phyloP scores from a whole-genome alignment of 2,113 vertebrate species.

The Gobiocypris rarus region DNA sequence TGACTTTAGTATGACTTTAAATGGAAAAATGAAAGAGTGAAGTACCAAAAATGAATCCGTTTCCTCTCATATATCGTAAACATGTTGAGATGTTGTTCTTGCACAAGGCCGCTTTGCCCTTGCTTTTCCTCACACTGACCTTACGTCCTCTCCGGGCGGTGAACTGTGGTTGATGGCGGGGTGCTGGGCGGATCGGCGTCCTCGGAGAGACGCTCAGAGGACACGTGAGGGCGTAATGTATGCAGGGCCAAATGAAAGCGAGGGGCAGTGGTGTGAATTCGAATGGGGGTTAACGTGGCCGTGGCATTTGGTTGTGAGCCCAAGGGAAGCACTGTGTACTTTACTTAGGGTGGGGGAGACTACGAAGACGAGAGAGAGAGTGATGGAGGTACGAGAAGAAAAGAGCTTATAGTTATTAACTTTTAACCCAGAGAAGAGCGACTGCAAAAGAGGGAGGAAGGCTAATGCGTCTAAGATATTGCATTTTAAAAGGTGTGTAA shows the following conservation, averaged over 20 bases:
- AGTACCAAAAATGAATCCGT: neutral
- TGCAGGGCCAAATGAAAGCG: constrained; percentile 54
- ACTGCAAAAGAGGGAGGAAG: constrained; percentile 30
- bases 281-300: constrained; percentile 55
- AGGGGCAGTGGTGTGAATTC: constrained; percentile 51
- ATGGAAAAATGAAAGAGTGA: neutral
- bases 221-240: constrained; percentile 45
- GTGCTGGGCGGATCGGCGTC: constrained; percentile 35
- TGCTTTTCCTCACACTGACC: constrained; percentile 31
- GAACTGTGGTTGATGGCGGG: constrained; percentile 51
- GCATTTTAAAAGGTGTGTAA: constrained; percentile 46
- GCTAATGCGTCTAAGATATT: constrained; percentile 48
- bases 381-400: constrained; percentile 1
- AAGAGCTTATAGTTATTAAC: constrained; percentile 49
- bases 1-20: neutral
- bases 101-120: constrained; percentile 34
- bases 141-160: constrained; percentile 44
- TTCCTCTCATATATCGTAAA: neutral
- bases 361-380: constrained; percentile 13
- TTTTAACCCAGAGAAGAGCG: constrained; percentile 34
- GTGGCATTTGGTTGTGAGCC: constrained; percentile 54
- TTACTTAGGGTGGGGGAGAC: constrained; percentile 33
- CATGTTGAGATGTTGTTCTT: constrained; percentile 31
- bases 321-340: constrained; percentile 49
- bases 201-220: constrained; percentile 36